Evolutionary conservation across 2,888 invertebrate species (phyloP), one percentile per base, ranked within the genome.

Genomic region (Heteromyza rotundicornis): DNA sequence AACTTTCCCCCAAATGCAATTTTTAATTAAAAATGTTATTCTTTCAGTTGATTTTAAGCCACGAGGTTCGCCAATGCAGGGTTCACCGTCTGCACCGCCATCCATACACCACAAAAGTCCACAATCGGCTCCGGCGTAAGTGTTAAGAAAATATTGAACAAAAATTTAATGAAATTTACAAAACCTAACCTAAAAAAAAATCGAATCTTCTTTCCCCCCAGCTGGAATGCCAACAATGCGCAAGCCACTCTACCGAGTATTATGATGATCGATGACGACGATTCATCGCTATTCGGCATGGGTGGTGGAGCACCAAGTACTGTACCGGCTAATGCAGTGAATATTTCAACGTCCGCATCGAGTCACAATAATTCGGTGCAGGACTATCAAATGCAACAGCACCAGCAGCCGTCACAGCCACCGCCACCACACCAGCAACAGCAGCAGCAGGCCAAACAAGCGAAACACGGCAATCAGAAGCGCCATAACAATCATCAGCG

Each of bases 181-280:
- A 2, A 8, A 0, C n/a, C 1, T 1, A 10, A 22, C 2, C 22
- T 24, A 52, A 62, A 65, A 71, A 70, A 70, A 59, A 32, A 32
- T 32, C 32, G 5, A 32, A 32, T 32, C 32, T 8, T 32, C 12
- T 32, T 36, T 8, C 19, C 1, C 44, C 23, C 59, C 76, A 90
- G 89, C 65, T 89, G 89, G 86, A 87, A 88, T 69, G 85, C 84
- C 59, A 87, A 86, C 67, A 87, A 87, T 69, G 86, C 87, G 52
- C 89, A 88, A 80, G 89, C 90, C 68, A 89, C 90, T 8, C 84
- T 90, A 67, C 92, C 91, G 68, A 92, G 89, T 71, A 85, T 90
- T 67, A 92, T 92, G 5, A 89, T 91, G 88, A 90, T 92, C 68
- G 89, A 90, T 50, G 83, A 89, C 63, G 90, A 90, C 77, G 90